Base-by-base conservation (phyloP, 2,888 invertebrate species). In the Tetheella fluctuosa region DNA sequence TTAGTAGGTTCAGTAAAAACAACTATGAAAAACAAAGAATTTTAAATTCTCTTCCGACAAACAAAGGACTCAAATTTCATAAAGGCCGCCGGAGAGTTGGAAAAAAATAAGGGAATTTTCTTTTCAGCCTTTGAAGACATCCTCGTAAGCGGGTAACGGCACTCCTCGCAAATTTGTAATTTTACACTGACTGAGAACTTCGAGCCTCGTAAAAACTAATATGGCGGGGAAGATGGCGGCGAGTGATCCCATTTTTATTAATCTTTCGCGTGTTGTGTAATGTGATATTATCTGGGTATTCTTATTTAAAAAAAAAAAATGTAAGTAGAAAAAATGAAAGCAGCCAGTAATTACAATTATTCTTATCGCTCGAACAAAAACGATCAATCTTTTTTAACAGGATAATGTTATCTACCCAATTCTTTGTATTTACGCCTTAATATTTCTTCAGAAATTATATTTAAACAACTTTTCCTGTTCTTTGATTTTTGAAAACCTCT, bases 141-240 rank as follows among this genome's bases (percentile, higher is more conserved):
- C 48, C 48, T 48, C 48, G 48, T 48, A 48, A 48, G 48, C 48
- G 48, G 48, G 20, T 20, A 48, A 48, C 48, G 48, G 48, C 17
- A 20, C 20, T 20, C 42, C 48, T 48, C 12, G 3, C 34, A 17
- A 54, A 34, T 30, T 30, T 34, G 54, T 54, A 54, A 54, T 54
- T 54, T 30, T 34, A 54, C 54, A 54, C 54, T 54, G 20, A 12
- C 39, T 60, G 60, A 62, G 62, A 61, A 61, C 68, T 61, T 62
- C 60, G 54, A 55, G 37, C 59, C 53, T 66, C 66, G 61, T 66
- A 70, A 64, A 68, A 69, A 61, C 71, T 70, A 71, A 70, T 62
- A 69, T 59, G 57, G 34, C 55, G n/a, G 28, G 39, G 52, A 60
- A 62, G 64, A 59, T 59, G 63, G 58, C 37, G 37, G 52, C 48